Evolutionary conservation across 1,140 invertebrate species (phyloP).

Genomic region (Holotrichia oblita): DNA sequence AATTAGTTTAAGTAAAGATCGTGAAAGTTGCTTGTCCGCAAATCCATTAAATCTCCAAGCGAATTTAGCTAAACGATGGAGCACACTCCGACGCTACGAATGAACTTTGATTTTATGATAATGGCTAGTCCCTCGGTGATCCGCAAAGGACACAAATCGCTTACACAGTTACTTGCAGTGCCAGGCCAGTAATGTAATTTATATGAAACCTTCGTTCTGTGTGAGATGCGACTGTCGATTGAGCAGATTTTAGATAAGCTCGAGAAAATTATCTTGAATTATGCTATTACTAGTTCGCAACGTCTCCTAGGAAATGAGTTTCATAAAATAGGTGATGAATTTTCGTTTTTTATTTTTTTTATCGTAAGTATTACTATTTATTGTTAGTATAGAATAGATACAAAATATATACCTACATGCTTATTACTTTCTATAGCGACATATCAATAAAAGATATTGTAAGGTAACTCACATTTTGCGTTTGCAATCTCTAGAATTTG

Average conservation of each 20-base stretch:
- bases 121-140: slow-evolving; percentile 46
- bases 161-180: slow-evolving; percentile 42
- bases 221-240: slow-evolving; percentile 14
- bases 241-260: background rate
- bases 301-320: background rate
- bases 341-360: too few species aligned
- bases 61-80: slow-evolving; percentile 41
- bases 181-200: slow-evolving; percentile 40
- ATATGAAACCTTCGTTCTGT: slow-evolving; percentile 31
- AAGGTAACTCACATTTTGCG: too few species aligned
- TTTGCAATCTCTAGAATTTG: too few species aligned
- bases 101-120: slow-evolving; percentile 48
- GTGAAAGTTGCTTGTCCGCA: slow-evolving; percentile 25
- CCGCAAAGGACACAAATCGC: slow-evolving; percentile 39
- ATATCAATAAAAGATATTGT: too few species aligned
- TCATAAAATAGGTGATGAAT: too few species aligned
- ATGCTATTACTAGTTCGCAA: background rate
- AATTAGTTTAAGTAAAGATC: slow-evolving; percentile 33
- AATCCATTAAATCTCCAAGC: slow-evolving; percentile 31
- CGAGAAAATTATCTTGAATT: background rate
- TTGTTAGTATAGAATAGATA: too few species aligned
- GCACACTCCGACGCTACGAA: slow-evolving; percentile 21
- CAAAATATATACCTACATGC: too few species aligned
- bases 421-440: too few species aligned
- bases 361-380: too few species aligned